These are phyloP conservation scores for Mythimna lalbum DNA, from an alignment of 2,888 invertebrate genomes.

Conservation along the genomic window DNA sequence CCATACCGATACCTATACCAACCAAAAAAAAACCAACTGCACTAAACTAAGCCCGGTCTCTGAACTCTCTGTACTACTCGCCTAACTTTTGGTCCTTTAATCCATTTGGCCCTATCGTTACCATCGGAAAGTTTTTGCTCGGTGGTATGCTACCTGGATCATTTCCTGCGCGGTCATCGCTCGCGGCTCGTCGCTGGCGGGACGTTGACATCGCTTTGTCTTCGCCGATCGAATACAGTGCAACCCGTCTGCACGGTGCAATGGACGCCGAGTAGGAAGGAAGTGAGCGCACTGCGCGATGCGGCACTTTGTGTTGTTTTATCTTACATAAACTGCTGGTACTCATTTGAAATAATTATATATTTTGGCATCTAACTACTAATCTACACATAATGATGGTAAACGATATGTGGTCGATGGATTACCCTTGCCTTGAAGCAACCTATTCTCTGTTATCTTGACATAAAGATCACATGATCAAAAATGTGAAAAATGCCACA, in stretches of 20 bases:
- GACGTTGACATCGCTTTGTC: conserved; percentile 84
- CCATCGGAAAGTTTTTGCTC: conserved; percentile 19
- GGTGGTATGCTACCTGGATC: conserved; percentile 45
- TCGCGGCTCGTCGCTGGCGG: conserved; percentile 58
- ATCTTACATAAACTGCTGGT: too few species aligned
- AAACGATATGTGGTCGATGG: too few species aligned
- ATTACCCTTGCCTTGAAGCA: neutral
- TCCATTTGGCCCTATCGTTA: neutral
- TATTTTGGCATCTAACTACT: too few species aligned
- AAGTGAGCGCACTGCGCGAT: conserved; percentile 40
- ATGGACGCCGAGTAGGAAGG: conserved; percentile 2
- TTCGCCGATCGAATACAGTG: conserved; percentile 70
- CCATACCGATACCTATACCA: too few species aligned
- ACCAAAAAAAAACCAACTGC: too few species aligned
- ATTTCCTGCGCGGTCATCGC: conserved; percentile 68
- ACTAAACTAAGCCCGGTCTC: too few species aligned
- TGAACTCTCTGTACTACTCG: neutral
- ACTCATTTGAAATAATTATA: too few species aligned
- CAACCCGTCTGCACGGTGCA: conserved; percentile 55
- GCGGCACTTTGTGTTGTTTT: conserved; percentile 15
- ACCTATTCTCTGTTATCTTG: neutral
- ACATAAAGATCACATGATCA: neutral
- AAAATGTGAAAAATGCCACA: too few species aligned
- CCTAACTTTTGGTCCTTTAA: neutral
- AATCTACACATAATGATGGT: too few species aligned